phyloP scores from a whole-genome alignment of 1,140 invertebrate genomes.

The Bombus superbus region DNA sequence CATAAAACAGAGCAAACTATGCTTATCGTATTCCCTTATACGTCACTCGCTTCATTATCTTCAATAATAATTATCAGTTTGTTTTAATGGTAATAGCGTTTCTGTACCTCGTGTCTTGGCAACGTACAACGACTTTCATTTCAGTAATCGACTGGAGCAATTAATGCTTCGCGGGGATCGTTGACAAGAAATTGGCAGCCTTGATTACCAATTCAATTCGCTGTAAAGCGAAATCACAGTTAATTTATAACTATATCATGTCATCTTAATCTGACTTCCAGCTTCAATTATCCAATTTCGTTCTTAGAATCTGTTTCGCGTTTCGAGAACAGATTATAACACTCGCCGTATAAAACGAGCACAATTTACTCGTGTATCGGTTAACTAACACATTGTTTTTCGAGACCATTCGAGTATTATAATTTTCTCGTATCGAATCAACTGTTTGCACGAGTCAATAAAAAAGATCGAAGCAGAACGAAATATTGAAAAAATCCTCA shows the following conservation, averaged over 20 bases:
- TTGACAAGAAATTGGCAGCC: neutral
- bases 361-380: neutral
- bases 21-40: too few relatives aligned
- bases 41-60: too few relatives aligned
- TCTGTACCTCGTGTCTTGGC: neutral
- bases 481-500: too few relatives aligned
- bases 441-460: neutral
- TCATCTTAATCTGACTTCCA: neutral
- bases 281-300: constrained; percentile 4
- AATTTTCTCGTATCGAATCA: neutral
- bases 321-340: neutral
- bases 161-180: neutral
- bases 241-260: neutral
- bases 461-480: neutral
- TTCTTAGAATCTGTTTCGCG: neutral
- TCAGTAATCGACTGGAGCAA: neutral
- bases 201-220: neutral
- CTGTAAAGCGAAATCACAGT: neutral
- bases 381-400: constrained; percentile 1
- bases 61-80: neutral
- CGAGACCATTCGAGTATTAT: neutral
- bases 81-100: neutral
- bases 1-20: neutral
- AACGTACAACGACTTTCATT: neutral
- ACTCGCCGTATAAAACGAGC: neutral